A percentile compares a stretch with the other conserved stretches of the same genome.
Evolutionary conservation across 2,888 invertebrate genomes (phyloP).

Genomic region (Coleophora flavipennella): DNA sequence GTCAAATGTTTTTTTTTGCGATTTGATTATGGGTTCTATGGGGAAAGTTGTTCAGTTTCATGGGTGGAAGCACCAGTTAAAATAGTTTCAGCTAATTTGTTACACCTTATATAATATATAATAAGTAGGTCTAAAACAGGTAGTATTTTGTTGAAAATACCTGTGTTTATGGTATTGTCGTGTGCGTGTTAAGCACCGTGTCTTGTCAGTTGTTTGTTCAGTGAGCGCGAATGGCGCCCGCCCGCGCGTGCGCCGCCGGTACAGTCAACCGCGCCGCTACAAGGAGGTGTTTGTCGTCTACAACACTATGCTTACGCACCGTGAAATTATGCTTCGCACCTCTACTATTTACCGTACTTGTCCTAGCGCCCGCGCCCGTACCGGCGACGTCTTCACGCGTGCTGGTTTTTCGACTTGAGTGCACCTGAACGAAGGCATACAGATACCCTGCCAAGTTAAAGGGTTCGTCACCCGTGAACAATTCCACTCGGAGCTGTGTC

Average conservation of each 20-base stretch:
- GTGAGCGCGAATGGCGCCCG: constrained; percentile 15
- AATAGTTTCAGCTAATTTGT: too few relatives aligned
- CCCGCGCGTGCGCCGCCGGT: constrained; percentile 10
- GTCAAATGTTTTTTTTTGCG: too few relatives aligned
- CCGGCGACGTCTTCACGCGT: constrained; percentile 39
- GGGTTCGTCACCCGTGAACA: constrained; percentile 22
- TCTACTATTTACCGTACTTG: constrained; percentile 41
- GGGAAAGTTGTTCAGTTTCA: too few relatives aligned
- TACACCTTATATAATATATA: too few relatives aligned
- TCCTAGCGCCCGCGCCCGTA: constrained; percentile 23
- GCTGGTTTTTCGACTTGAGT: constrained; percentile 54
- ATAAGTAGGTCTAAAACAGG: too few relatives aligned
- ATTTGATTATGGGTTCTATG: too few relatives aligned
- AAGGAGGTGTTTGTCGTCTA: constrained; percentile 10
- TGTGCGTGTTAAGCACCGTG: background rate
- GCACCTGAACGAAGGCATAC: constrained; percentile 43
- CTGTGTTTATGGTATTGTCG: too few relatives aligned
- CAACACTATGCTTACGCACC: constrained; percentile 31
- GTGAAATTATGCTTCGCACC: constrained; percentile 57
- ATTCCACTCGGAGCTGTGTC: constrained; percentile 16
- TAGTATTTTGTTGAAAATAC: too few relatives aligned
- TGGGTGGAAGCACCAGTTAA: too few relatives aligned
- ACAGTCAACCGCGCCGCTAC: constrained; percentile 16
- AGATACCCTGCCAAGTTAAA: constrained; percentile 29
- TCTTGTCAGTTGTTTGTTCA: constrained; percentile 17